Base-by-base conservation (phyloP, 2,113 vertebrate genomes). In the Heloderma charlesbogerti region DNA sequence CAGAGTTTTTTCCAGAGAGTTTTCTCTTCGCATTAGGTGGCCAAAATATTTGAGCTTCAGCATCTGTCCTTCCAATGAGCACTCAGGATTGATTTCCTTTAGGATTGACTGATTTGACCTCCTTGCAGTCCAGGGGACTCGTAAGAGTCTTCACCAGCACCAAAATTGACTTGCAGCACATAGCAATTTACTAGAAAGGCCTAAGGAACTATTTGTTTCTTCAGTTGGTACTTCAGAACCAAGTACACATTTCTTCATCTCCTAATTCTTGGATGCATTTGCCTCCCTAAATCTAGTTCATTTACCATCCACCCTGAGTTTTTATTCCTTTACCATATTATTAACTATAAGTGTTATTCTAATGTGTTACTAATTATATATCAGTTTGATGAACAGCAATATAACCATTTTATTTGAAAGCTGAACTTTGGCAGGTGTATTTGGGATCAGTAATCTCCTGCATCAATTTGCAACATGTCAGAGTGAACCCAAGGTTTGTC, bases 271-370 rank as follows among this genome's bases (percentile, higher is more conserved):
- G 51, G 82, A 4, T 22, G 91, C 72, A 63, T 88, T 63, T 22
- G 34, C 84, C 0, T 0, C 16, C 34, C 57, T 80, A 75, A 79
- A 29, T 60, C 71, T 89, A 71, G 7, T 9, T 71, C 0, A 0
- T 71, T 78, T 0, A 0, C 86, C 74, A 51, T 51, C 48, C 48
- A 51, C 48, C 48, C 5, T 88, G 80, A 90, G 18, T 86, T 37
- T 34, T 29, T 20, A 79, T 25, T 18, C n/a, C 89, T 95, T 94
- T 94, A 86, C 29, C 89, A 95, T 43, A 94, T 87, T 81, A 81
- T 87, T 81, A 81, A n/a, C n/a, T 83, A 34, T 34, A n/a, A n/a
- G 60, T 54, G 29, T 81, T 54, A 51, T 7, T 81, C 31, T 81
- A 48, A 54, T 54, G 29, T 6, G 25, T 83, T 60, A 34, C 20